Evolutionary conservation across 2,113 vertebrate species (phyloP), one percentile per base, ranked within the genome.

Genomic region (Ctenodactylus gundi): DNA sequence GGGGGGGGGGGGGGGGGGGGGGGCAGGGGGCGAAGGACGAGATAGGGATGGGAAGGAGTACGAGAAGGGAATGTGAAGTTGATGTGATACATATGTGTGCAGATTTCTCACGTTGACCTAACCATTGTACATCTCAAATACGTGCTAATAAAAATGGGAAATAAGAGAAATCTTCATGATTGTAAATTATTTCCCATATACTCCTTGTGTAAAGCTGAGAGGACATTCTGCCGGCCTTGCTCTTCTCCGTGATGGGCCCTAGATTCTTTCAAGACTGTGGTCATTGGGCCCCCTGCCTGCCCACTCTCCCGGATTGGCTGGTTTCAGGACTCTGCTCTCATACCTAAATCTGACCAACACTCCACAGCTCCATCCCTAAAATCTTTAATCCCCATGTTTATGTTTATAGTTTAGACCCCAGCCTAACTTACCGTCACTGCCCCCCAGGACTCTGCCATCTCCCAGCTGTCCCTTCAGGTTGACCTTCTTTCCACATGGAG

Each of bases 381-480:
- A 77, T 72, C 62, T 73, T 55, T 3, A 55, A 77, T 58, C n/a
- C 57, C 14, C 4, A 3, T 39, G 15, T 41, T 55, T 84, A n/a
- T n/a, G n/a, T 49, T 34, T 18, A 25, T n/a, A 25, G 7, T 53
- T 44, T 49, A 49, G 51, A 23, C 20, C 53, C n/a, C 31, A 41
- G 53, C 41, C n/a, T 39, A 55, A 75, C 23, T 75, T 10, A 15
- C 21, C 29, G 31, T 25, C 25, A 31, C 14, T 41, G 4, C 27
- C 31, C 36, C 6, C 29, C 60, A 46, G n/a, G 25, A n/a, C 17
- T 77, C 58, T 60, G 23, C 17, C 41, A 4, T 4, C 29, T 70
- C 21, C 3, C 7, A 0, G 34, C 75, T 4, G 15, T 31, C 25
- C 64, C 14, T 18, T 57, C 34, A 1, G 20, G n/a, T 2, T 12